A percentile compares a stretch with the other conserved stretches of the same genome.
phyloP scores from a whole-genome alignment of 1,140 invertebrate species.

The Neodiprion fabricii region DNA sequence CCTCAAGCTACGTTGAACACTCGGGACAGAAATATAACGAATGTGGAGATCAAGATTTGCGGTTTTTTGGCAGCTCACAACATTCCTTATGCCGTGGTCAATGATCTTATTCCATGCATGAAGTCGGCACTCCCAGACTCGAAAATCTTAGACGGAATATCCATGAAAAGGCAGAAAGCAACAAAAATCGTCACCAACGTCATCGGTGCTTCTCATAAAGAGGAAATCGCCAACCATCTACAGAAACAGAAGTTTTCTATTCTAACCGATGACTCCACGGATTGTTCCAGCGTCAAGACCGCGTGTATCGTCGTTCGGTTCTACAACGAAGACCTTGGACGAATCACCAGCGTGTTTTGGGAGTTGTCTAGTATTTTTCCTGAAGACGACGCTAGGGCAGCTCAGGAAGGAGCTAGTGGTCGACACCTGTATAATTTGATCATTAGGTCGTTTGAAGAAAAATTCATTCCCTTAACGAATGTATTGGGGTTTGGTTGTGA shows the following conservation, averaged over 20 bases:
- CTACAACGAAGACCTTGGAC: slow-evolving; percentile 24
- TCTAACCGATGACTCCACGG: slow-evolving; percentile 48
- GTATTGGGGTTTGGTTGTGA: slow-evolving; percentile 51
- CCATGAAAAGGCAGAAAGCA: slow-evolving; percentile 21
- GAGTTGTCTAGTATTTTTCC: slow-evolving; percentile 28
- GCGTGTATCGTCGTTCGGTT: slow-evolving; percentile 40
- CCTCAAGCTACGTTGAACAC: slow-evolving; percentile 15
- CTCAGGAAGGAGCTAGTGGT: slow-evolving; percentile 38
- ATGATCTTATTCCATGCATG: slow-evolving; percentile 21
- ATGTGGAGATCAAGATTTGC: slow-evolving; percentile 25
- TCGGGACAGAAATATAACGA: slow-evolving; percentile 21
- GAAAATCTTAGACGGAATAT: slow-evolving; percentile 22
- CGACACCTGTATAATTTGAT: slow-evolving; percentile 33
- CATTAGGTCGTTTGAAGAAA: slow-evolving; percentile 37
- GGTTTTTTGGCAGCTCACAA: slow-evolving; percentile 25
- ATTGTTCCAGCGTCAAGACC: slow-evolving; percentile 39
- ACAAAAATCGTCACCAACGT: slow-evolving; percentile 25
- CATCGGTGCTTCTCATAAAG: slow-evolving; percentile 28
- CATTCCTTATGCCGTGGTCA: slow-evolving; percentile 23
- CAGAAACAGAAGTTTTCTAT: slow-evolving; percentile 41
- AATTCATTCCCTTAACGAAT: slow-evolving; percentile 47
- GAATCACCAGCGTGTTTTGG: slow-evolving; percentile 26
- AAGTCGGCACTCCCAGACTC: slow-evolving; percentile 23
- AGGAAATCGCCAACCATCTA: slow-evolving; percentile 26
- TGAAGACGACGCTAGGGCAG: slow-evolving; percentile 41